A percentile compares a stretch with the other conserved stretches of the same genome.
These are phyloP conservation scores for Lasioglossum albipes DNA, from an alignment of 1,140 invertebrate genomes.

Conservation along the genomic window DNA sequence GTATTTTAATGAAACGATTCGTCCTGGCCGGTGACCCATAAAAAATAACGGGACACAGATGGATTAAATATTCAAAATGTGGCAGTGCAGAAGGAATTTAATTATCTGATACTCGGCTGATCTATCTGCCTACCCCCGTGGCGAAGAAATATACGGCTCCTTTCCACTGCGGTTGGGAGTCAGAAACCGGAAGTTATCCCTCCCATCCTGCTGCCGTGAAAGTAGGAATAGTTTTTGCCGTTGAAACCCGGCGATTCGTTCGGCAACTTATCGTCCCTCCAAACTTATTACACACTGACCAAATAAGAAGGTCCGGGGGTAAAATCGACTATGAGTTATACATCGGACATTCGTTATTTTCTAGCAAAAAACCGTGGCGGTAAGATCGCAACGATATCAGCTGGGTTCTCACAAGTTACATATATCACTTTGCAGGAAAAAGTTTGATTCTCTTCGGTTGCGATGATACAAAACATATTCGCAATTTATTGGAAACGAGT, in stretches of 20 bases:
- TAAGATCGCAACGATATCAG: not conserved
- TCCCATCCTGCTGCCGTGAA: slow-evolving; percentile 32
- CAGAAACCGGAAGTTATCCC: slow-evolving; percentile 54
- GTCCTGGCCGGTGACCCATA: not conserved
- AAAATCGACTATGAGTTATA: slow-evolving; percentile 38
- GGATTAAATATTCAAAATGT: slow-evolving; percentile 67
- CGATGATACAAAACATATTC: too few relatives aligned
- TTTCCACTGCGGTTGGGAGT: slow-evolving; percentile 36
- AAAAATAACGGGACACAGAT: slow-evolving; percentile 23
- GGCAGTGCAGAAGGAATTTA: slow-evolving; percentile 64
- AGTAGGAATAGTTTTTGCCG: slow-evolving; percentile 58
- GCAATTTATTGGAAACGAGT: too few relatives aligned
- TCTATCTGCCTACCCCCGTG: slow-evolving; percentile 54
- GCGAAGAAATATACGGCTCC: slow-evolving; percentile 52
- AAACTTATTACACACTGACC: slow-evolving; percentile 46
- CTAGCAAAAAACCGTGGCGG: not conserved
- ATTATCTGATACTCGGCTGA: slow-evolving; percentile 71
- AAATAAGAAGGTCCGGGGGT: slow-evolving; percentile 38
- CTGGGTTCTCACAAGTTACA: not conserved
- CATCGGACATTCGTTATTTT: slow-evolving; percentile 28
- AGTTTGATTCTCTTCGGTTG: too few relatives aligned
- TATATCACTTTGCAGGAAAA: too few relatives aligned
- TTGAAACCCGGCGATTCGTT: slow-evolving; percentile 32
- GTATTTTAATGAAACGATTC: slow-evolving; percentile 26
- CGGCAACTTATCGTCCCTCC: slow-evolving; percentile 48